These are phyloP conservation scores for Drosophila ironensis DNA, from an alignment of 1,140 invertebrate species.

Conservation along the genomic window DNA sequence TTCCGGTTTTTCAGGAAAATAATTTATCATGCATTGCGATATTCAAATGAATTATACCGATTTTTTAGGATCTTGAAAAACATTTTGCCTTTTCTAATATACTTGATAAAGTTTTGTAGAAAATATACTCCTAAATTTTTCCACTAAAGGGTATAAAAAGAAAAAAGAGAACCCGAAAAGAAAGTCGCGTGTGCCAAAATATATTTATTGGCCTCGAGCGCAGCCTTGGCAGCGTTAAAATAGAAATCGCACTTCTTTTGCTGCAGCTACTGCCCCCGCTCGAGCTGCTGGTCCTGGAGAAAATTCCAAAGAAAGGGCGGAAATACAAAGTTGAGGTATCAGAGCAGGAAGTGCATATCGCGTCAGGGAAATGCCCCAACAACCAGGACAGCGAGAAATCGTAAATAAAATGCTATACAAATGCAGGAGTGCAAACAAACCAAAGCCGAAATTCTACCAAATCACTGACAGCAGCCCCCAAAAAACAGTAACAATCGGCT, in stretches of 20 bases:
- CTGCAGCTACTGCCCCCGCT: conserved; percentile 10
- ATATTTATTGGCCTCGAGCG: conserved; percentile 69
- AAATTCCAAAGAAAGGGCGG: conserved; percentile 66
- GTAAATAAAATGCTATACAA: conserved; percentile 77
- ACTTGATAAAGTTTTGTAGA: background rate
- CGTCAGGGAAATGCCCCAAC: conserved; percentile 59
- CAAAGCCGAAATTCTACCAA: conserved; percentile 52
- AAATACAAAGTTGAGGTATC: conserved; percentile 80
- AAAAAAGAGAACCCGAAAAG: background rate
- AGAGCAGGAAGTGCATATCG: conserved; percentile 74
- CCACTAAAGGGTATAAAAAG: background rate
- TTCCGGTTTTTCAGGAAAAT: no score
- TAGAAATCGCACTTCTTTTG: conserved; percentile 63
- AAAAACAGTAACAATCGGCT: conserved; percentile 44
- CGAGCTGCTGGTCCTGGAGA: background rate
- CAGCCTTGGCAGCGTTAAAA: conserved; percentile 60
- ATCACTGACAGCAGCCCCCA: conserved; percentile 52
- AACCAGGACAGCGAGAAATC: conserved; percentile 41
- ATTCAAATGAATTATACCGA: no score
- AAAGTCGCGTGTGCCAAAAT: conserved; percentile 65
- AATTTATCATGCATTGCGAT: no score
- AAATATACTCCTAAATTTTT: background rate
- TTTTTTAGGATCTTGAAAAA: background rate
- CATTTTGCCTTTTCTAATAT: no score
- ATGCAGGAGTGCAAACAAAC: conserved; percentile 63